Evolutionary conservation across 2,888 invertebrate genomes (phyloP), one percentile per base, ranked within the genome.

Genomic region (Stenchaetothrips biformis): DNA sequence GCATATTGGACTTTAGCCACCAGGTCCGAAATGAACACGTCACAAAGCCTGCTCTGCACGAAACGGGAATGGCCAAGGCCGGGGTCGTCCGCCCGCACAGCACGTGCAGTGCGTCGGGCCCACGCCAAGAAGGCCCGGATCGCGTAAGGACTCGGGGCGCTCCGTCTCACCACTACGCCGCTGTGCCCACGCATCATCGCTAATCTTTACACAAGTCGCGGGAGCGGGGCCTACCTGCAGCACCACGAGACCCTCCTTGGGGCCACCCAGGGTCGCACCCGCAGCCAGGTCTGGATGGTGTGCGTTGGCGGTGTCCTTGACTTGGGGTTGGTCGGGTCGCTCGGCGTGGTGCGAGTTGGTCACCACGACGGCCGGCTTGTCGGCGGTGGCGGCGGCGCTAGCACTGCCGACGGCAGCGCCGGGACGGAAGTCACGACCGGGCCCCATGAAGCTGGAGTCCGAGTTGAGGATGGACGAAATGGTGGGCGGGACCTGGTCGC

Each of bases 231-330:
- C 85, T 80, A 90, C 89, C 85, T 90, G 90, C 85, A 90, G 87
- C 80, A 93, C 89, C 81, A 92, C 91, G 78, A 93, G 87, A 82
- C 92, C 92, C 83, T 92, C 92, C 83, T 90, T 91, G 81, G 87
- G 78, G 67, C 21, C 53, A 53, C 88, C 86, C 21, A 48, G 59
- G 21, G 48, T 67, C n/a, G n/a, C 16, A n/a, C 47, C 77, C 18
- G 77, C 47, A n/a, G 47, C 13, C n/a, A 78, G 78, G 13, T 78
- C 78, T 2, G 78, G 78, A n/a, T 49, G 78, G 78, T 78, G 78
- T 37, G 78, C 78, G 78, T 21, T 49, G 48, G 78, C 48, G 78
- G 53, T 37, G 59, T 62, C 81, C 79, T 78, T 79, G 78, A 18
- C 21, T 78, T 77, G 74, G 77, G 77, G 37, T 78, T 79, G 78